Percentiles rank a stretch among this genome's conserved stretches.
These are phyloP conservation scores for Apamea monoglypha DNA, from an alignment of 2,888 invertebrate genomes.

Conservation along the genomic window DNA sequence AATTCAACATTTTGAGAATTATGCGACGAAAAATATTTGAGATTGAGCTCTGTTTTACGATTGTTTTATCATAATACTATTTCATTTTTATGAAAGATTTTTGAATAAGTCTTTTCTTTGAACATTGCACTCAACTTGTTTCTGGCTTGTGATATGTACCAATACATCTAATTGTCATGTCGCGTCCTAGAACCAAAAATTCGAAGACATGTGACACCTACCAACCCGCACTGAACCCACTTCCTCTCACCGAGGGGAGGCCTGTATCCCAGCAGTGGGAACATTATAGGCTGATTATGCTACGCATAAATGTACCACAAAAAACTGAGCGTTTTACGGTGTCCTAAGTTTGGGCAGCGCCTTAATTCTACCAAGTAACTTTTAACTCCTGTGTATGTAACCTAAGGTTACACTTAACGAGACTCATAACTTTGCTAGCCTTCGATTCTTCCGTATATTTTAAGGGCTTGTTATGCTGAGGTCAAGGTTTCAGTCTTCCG, in stretches of 20 bases:
- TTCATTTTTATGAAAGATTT: not conserved
- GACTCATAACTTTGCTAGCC: slow-evolving; percentile 58
- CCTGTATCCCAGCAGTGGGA: not conserved
- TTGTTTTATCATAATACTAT: no score
- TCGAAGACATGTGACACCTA: not conserved
- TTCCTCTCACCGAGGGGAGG: not conserved
- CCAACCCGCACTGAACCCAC: not conserved
- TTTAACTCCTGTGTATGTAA: slow-evolving; percentile 41
- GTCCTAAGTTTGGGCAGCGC: not conserved
- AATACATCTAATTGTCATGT: not conserved
- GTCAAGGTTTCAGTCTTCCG: slow-evolving; percentile 52
- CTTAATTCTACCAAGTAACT: slow-evolving; percentile 22
- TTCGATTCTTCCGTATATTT: slow-evolving; percentile 62
- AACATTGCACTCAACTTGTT: not conserved
- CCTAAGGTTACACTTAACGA: slow-evolving; percentile 60
- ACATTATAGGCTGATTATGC: not conserved
- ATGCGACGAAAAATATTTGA: no score
- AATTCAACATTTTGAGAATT: not conserved
- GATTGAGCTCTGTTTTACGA: no score
- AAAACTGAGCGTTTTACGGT: not conserved
- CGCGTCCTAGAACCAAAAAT: not conserved
- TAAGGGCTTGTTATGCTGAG: slow-evolving; percentile 56
- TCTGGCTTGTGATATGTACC: not conserved
- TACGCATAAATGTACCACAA: not conserved
- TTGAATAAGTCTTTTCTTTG: not conserved